Evolutionary conservation across 2,113 vertebrate genomes (phyloP).

Genomic region (Misgurnus mizolepis): DNA sequence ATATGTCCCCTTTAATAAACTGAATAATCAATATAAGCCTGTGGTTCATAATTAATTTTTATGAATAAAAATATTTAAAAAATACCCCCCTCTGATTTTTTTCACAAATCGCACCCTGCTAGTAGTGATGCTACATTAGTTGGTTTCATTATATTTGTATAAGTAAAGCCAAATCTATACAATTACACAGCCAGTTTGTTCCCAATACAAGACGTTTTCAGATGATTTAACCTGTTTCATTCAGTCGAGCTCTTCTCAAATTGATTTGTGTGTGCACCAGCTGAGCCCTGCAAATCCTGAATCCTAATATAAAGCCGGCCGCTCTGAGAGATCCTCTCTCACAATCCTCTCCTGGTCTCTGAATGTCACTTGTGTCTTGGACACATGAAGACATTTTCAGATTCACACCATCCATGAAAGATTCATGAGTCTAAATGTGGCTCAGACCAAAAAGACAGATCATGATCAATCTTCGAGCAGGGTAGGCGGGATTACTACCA

Average conservation of each 20-base stretch:
- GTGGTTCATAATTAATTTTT: too few species aligned
- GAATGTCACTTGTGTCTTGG: neutral
- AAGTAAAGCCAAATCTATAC: neutral
- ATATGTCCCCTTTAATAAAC: too few species aligned
- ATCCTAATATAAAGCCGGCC: neutral
- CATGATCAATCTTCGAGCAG: constrained; percentile 36
- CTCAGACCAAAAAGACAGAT: constrained; percentile 9
- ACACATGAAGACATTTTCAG: neutral
- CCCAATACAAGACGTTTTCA: neutral
- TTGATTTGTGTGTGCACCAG: constrained; percentile 2
- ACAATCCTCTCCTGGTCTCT: neutral
- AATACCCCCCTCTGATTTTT: too few species aligned
- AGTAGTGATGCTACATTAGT: neutral
- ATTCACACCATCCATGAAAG: constrained; percentile 15
- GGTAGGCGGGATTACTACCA: constrained; percentile 35
- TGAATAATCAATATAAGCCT: too few species aligned
- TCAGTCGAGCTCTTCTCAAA: neutral
- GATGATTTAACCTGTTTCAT: constrained; percentile 8
- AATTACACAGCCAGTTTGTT: neutral
- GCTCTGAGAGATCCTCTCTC: neutral
- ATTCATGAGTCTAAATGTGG: constrained; percentile 36
- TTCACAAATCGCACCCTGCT: too few species aligned
- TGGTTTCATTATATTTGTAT: too few species aligned
- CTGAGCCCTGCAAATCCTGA: constrained; percentile 38
- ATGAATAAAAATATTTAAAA: too few species aligned